Conservation (phyloP, 2,113 vertebrate genomes). For the Zosterops hypoxanthus region DNA sequence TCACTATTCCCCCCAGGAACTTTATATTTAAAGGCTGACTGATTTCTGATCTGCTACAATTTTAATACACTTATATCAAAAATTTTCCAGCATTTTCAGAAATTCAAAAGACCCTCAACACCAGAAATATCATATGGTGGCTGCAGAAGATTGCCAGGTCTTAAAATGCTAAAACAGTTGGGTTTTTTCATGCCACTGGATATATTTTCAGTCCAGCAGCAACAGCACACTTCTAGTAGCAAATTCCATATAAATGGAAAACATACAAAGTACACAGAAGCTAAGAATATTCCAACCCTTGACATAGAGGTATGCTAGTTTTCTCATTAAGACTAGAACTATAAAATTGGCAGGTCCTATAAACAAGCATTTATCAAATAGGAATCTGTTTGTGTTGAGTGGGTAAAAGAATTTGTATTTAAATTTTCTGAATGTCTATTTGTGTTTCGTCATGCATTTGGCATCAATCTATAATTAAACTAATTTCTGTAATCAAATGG, state of each 20-base stretch:
- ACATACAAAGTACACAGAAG: background rate
- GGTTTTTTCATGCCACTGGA: background rate
- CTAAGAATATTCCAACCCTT: background rate
- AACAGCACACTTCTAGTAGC: background rate
- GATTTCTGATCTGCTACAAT: background rate
- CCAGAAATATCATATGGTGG: background rate
- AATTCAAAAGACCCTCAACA: background rate
- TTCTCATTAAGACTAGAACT: background rate
- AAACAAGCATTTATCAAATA: constrained; percentile 16
- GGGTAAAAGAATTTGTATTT: constrained; percentile 13
- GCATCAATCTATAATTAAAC: constrained; percentile 39
- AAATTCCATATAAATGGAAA: background rate
- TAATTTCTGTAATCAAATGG: constrained; percentile 39
- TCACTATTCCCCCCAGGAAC: background rate
- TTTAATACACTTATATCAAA: background rate
- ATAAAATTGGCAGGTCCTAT: background rate
- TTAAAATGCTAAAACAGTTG: background rate
- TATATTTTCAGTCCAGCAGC: background rate
- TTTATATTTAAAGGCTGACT: background rate
- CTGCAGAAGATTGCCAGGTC: background rate
- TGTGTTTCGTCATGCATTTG: background rate
- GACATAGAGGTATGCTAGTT: background rate
- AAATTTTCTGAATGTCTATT: constrained; percentile 3
- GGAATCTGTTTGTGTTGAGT: background rate
- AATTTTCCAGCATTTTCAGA: background rate